These are phyloP conservation scores for Apodemia zela DNA, from an alignment of 2,888 invertebrate species.

Conservation along the genomic window DNA sequence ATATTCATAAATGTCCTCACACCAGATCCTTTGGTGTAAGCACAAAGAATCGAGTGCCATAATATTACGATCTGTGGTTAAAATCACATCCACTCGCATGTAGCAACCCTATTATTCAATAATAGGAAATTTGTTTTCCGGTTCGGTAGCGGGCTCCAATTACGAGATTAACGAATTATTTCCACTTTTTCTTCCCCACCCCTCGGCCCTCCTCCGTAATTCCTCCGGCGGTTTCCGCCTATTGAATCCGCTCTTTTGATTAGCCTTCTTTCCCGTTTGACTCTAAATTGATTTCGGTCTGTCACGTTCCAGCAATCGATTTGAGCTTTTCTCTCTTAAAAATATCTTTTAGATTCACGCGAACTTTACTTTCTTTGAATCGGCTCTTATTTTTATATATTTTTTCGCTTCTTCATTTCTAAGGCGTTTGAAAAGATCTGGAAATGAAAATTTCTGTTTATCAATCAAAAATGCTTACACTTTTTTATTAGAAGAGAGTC, in stretches of 20 bases:
- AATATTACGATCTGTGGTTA: no score
- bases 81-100: not conserved
- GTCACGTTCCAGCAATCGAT: constrained; percentile 58
- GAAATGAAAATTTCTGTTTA: not conserved
- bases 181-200: constrained; percentile 69
- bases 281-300: constrained; percentile 58
- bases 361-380: constrained; percentile 7
- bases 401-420: not conserved
- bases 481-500: no score
- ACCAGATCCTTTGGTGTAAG: no score
- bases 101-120: constrained; percentile 60
- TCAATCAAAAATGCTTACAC: not conserved
- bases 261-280: constrained; percentile 76
- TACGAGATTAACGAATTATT: constrained; percentile 80
- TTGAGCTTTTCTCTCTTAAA: constrained; percentile 54
- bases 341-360: constrained; percentile 26
- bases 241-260: constrained; percentile 73
- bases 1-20: no score
- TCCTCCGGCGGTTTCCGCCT: constrained; percentile 69
- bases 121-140: constrained; percentile 81
- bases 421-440: not conserved
- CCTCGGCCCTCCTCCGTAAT: constrained; percentile 47
- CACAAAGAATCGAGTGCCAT: no score
- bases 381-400: constrained; percentile 4
- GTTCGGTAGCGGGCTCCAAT: constrained; percentile 79